A percentile compares a stretch with the other conserved stretches of the same genome.
phyloP scores from a whole-genome alignment of 2,113 vertebrate genomes.

The Crocuta crocuta region DNA sequence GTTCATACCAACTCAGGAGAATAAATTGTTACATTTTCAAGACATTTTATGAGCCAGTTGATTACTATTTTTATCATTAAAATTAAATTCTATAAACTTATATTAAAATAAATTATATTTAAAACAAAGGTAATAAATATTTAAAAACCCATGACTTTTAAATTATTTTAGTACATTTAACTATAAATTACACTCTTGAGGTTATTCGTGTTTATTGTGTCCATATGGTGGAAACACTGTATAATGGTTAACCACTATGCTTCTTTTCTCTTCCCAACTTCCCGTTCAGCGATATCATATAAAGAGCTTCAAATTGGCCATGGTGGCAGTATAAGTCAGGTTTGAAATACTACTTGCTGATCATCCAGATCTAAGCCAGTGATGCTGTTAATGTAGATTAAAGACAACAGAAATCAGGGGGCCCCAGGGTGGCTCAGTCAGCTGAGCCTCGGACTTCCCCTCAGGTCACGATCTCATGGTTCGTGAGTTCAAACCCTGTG shows the following conservation, averaged over 20 bases:
- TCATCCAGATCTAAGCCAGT: neutral
- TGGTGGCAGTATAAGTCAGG: neutral
- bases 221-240: neutral
- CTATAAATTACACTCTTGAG: neutral
- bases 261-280: neutral
- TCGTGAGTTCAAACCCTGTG: too few species aligned
- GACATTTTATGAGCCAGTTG: neutral
- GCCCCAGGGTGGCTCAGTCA: too few species aligned
- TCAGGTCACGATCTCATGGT: too few species aligned
- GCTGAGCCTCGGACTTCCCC: too few species aligned
- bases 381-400: neutral
- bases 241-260: fast-evolving
- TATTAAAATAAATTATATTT: neutral
- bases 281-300: neutral
- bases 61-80: neutral
- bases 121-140: neutral
- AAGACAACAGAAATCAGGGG: neutral
- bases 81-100: neutral
- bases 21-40: neutral
- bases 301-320: neutral
- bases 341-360: neutral
- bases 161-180: neutral
- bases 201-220: neutral
- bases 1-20: neutral
- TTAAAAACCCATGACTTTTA: neutral